A percentile compares a stretch with the other conserved stretches of the same genome.
These are phyloP conservation scores for Buphagus erythrorhynchus DNA, from an alignment of 2,797 vertebrate genomes.

Conservation along the genomic window DNA sequence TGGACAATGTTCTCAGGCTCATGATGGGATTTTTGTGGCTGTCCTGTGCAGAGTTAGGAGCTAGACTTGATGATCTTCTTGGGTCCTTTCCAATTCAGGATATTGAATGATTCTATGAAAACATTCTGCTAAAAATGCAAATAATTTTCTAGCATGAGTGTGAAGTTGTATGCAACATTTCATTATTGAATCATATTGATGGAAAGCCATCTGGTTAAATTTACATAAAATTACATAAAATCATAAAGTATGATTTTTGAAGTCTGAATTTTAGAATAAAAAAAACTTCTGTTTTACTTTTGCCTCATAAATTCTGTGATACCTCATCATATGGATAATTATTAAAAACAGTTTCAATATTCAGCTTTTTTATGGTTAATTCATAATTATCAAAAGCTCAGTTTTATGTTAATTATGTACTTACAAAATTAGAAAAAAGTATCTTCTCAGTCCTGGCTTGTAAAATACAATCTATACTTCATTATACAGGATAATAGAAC, in stretches of 20 bases:
- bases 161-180: not conserved
- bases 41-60: not conserved
- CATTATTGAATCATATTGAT: not conserved
- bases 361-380: not conserved
- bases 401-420: conserved; percentile 3
- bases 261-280: not conserved
- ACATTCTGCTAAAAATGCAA: not conserved
- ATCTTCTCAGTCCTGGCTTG: not conserved
- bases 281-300: not conserved
- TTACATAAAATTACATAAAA: not conserved
- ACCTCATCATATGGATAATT: not conserved
- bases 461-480: not conserved
- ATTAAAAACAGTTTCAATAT: not conserved
- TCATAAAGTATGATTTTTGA: not conserved
- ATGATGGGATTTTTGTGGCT: rapidly evolving
- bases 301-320: not conserved
- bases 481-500: not conserved
- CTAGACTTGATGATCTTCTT: not conserved
- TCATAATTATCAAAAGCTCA: conserved; percentile 10
- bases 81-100: not conserved
- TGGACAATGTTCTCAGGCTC: not conserved
- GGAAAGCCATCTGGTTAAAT: not conserved
- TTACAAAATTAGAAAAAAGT: not conserved
- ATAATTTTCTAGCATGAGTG: not conserved
- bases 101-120: not conserved